These are phyloP conservation scores for Gisinianus flammeolus DNA, from an alignment of 2,888 invertebrate species.

Conservation along the genomic window DNA sequence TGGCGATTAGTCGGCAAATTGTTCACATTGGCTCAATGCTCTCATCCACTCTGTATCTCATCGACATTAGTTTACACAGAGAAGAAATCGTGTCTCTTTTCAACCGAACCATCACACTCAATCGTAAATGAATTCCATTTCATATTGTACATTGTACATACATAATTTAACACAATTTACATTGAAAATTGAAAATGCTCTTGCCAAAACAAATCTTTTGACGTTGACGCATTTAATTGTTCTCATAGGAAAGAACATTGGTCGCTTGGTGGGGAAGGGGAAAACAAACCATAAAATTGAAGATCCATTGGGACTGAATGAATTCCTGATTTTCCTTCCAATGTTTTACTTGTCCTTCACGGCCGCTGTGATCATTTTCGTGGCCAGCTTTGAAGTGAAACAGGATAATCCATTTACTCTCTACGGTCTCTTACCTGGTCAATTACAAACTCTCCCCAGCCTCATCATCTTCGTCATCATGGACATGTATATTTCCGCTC, in stretches of 20 bases:
- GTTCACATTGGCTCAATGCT: neutral
- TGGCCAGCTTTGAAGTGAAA: neutral
- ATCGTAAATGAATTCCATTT: neutral
- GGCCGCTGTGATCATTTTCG: neutral
- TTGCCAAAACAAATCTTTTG: neutral
- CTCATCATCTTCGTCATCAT: neutral
- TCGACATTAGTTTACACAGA: neutral
- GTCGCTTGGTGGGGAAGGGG: no score
- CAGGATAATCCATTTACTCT: neutral
- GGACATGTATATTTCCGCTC: neutral
- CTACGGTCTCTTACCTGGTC: neutral
- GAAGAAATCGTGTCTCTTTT: neutral
- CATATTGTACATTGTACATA: neutral
- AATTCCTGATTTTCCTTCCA: neutral
- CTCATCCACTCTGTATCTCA: conserved; percentile 3
- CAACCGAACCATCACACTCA: neutral
- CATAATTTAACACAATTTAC: neutral
- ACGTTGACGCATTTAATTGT: neutral
- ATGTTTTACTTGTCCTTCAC: neutral
- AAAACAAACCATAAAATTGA: neutral
- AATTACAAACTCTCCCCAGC: neutral
- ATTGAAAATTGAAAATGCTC: neutral
- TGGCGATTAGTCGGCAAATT: neutral
- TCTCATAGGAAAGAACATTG: no score
- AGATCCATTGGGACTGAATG: neutral